phyloP scores from a whole-genome alignment of 2,113 vertebrate genomes.

The Thymallus thymallus region DNA sequence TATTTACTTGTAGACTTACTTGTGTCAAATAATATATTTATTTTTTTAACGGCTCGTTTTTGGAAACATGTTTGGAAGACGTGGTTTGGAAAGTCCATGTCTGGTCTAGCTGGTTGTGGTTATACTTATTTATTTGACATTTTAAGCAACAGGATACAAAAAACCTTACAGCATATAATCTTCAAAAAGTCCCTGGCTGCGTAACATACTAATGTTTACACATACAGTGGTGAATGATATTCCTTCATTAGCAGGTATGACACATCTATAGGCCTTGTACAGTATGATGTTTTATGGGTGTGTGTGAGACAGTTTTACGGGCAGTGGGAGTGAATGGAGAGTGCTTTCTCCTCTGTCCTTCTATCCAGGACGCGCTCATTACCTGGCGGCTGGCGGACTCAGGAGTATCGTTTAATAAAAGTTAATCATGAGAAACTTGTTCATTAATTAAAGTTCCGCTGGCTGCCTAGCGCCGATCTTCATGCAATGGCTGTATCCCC shows the following conservation, averaged over 20 bases:
- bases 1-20: no score
- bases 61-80: no score
- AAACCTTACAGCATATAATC: no score
- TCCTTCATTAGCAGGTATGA: not conserved
- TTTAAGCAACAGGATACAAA: no score
- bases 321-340: constrained; percentile 13
- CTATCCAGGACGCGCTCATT: constrained; percentile 60
- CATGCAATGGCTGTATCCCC: constrained; percentile 31
- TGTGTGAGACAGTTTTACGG: constrained; percentile 27
- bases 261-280: not conserved
- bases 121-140: no score
- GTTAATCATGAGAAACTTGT: constrained; percentile 80
- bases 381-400: constrained; percentile 71
- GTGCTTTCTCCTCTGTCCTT: constrained; percentile 10
- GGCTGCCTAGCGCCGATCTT: constrained; percentile 50
- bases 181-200: no score
- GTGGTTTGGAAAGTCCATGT: no score
- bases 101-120: no score
- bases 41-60: no score
- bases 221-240: not conserved
- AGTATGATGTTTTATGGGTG: not conserved
- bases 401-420: constrained; percentile 78
- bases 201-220: not conserved
- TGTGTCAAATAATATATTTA: no score
- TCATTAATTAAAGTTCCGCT: constrained; percentile 76